Evolutionary conservation across 2,113 vertebrate species (phyloP), one percentile per base, ranked within the genome.

Genomic region (Loxodonta africana): DNA sequence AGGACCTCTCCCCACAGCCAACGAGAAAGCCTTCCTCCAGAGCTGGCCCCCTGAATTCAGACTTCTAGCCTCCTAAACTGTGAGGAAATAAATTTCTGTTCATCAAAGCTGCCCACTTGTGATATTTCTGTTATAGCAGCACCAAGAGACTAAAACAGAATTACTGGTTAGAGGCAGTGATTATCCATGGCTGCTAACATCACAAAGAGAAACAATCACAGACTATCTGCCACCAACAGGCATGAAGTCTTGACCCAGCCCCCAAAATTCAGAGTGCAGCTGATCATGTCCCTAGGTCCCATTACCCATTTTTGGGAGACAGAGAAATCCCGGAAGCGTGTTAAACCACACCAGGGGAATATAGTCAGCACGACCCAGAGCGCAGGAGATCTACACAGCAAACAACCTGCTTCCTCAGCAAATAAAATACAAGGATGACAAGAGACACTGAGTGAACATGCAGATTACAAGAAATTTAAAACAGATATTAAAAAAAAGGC

Each of bases 151-250:
- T 65, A 65, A 65, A 26, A 33, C 69, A 71, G 69, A 46, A 53
- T 7, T 23, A 2, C 15, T 0, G 1, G 18, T 5, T 5, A 15
- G 10, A 14, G 30, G 2, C 4, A 1, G 51, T 30, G 90, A 37
- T 8, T 10, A 3, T 11, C 0, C 1, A 3, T 5, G n/a, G 80
- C 21, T 0, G 1, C 48, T 18, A 17, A 71, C 18, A 1, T 11
- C 37, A 14, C 6, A 33, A 5, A 87, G 65, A 78, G 37, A 88
- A 3, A 51, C 33, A 14, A 41, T 10, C 4, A 11, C 57, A n/a
- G 33, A 20, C 0, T 5, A 33, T 5, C 23, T 57, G 57, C 28
- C 26, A 12, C 65, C 6, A n/a, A n/a, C 86, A 73, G 65, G 51
- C 9, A 8, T 0, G 0, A 17, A 37, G 65, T 81, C 82, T 21